Conservation (phyloP, 2,888 invertebrate genomes). For the Apotomis capreana region DNA sequence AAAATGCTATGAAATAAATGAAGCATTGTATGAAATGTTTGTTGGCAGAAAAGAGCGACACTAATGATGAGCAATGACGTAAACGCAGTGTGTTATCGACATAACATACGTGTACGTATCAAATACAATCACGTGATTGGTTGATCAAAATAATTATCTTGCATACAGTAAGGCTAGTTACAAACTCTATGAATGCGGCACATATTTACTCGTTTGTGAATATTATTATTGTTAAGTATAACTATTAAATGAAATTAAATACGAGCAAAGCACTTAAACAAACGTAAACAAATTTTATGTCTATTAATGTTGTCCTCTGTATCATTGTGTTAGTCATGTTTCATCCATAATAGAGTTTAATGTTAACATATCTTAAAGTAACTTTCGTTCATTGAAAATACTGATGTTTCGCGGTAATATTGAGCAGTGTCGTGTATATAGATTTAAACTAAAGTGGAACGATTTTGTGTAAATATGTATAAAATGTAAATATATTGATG, state of each 20-base stretch:
- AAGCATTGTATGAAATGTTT: no score
- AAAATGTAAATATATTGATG: slow-evolving; percentile 80
- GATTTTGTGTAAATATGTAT: slow-evolving; percentile 64
- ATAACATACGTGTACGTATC: not conserved
- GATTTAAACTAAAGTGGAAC: slow-evolving; percentile 28
- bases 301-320: slow-evolving; percentile 32
- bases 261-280: slow-evolving; percentile 19
- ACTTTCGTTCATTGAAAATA: slow-evolving; percentile 41
- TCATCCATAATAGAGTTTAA: slow-evolving; percentile 48
- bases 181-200: not conserved
- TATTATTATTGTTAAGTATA: not conserved
- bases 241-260: not conserved
- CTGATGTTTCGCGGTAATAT: slow-evolving; percentile 44
- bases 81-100: no score
- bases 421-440: slow-evolving; percentile 41
- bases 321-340: slow-evolving; percentile 39
- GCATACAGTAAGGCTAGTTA: slow-evolving; percentile 6
- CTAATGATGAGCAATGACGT: no score
- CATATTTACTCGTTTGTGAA: not conserved
- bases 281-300: slow-evolving; percentile 11
- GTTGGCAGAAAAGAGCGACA: no score
- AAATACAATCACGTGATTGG: slow-evolving; percentile 6
- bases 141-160: not conserved
- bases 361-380: slow-evolving; percentile 60
- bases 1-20: no score